Conservation (phyloP, 2,888 invertebrate genomes). For the Tipula helvola region DNA sequence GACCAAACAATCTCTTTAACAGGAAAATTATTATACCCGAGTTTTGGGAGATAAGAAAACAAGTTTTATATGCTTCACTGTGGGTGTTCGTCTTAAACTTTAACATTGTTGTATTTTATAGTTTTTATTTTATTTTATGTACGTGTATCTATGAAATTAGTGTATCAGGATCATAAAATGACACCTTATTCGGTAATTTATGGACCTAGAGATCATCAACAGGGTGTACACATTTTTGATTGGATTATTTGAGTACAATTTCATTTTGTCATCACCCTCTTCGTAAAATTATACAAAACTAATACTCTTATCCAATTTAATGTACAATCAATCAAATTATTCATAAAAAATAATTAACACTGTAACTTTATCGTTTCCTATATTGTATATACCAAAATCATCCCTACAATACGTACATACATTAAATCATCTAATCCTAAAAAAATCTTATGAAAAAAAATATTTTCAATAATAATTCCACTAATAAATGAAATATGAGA, state of each 20-base stretch:
- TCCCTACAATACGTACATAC: background rate
- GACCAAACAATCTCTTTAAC: background rate
- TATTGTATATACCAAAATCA: background rate
- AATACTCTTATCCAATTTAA: background rate
- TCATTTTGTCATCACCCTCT: background rate
- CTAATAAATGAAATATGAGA: slow-evolving; percentile 24
- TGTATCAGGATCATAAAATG: background rate
- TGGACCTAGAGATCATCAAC: background rate
- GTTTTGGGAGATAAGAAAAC: background rate
- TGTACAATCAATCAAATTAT: slow-evolving; percentile 4
- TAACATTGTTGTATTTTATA: background rate
- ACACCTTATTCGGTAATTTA: background rate
- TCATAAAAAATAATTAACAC: slow-evolving; percentile 4
- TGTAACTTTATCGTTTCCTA: background rate
- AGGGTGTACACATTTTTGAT: background rate
- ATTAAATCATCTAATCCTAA: background rate
- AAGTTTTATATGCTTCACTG: background rate
- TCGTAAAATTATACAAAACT: background rate
- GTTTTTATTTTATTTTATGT: background rate
- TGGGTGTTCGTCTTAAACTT: background rate
- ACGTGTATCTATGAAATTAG: background rate
- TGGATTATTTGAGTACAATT: background rate
- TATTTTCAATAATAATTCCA: slow-evolving; percentile 14
- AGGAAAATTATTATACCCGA: background rate
- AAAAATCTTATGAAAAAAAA: background rate